These are phyloP conservation scores for Unio delphinus DNA, from an alignment of 2,888 invertebrate species.

Conservation along the genomic window DNA sequence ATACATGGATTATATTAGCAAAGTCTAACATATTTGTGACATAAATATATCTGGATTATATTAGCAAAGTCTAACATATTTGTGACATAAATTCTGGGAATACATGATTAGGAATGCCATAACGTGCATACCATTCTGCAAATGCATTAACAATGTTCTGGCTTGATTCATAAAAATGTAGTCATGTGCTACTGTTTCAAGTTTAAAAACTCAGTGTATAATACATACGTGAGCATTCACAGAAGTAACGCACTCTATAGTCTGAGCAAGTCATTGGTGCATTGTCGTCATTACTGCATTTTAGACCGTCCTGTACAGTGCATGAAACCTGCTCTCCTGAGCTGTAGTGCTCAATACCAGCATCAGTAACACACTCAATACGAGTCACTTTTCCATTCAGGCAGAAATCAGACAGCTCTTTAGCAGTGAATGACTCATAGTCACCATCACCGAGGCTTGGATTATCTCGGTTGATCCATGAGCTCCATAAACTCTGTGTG, in stretches of 20 bases:
- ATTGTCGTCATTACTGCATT: conserved; percentile 74
- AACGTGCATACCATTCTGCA: too few relatives aligned
- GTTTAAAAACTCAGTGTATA: background rate
- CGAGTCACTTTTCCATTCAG: conserved; percentile 51
- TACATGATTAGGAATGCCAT: too few relatives aligned
- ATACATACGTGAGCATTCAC: conserved; percentile 73
- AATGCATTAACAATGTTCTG: background rate
- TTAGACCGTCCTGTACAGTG: conserved; percentile 80
- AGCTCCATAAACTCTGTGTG: conserved; percentile 26
- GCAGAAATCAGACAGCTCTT: conserved; percentile 46
- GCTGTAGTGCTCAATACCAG: conserved; percentile 39
- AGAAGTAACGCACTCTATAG: conserved; percentile 64
- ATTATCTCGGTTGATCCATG: conserved; percentile 54
- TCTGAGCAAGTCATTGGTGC: conserved; percentile 52
- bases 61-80: too few relatives aligned
- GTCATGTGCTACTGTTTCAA: background rate
- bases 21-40: too few relatives aligned
- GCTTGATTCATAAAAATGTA: background rate
- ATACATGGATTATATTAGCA: too few relatives aligned
- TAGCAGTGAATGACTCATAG: conserved; percentile 35
- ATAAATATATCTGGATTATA: too few relatives aligned
- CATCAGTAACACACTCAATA: conserved; percentile 57
- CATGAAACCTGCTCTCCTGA: conserved; percentile 55
- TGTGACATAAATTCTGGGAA: too few relatives aligned
- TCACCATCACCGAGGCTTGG: conserved; percentile 49